Conservation (phyloP, 2,888 invertebrate species). For the Camponotus fellah region DNA sequence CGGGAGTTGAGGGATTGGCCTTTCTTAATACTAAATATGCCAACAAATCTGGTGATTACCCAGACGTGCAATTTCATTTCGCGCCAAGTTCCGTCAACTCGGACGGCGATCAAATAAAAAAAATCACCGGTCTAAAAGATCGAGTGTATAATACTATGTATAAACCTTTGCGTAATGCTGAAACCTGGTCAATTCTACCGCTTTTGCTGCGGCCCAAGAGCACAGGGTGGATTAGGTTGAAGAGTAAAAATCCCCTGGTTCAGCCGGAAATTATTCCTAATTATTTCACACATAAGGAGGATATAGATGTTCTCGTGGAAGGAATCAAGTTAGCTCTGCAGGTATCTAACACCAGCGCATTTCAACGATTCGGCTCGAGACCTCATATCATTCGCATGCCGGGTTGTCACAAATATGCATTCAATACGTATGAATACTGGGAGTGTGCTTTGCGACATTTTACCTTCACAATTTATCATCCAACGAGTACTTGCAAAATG, state of each 20-base stretch:
- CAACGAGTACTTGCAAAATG: conserved; percentile 95
- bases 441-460: conserved; percentile 94
- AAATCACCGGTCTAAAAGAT: conserved; percentile 92
- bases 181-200: conserved; percentile 95
- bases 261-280: conserved; percentile 96
- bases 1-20: conserved; percentile 94
- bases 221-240: conserved; percentile 94
- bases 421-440: conserved; percentile 95
- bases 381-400: conserved; percentile 94
- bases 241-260: conserved; percentile 92
- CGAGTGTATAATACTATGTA: conserved; percentile 94
- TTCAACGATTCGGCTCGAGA: conserved; percentile 93
- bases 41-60: conserved; percentile 92
- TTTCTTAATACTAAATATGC: conserved; percentile 96
- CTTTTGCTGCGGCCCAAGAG: conserved; percentile 94
- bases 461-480: conserved; percentile 94
- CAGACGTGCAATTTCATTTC: conserved; percentile 96
- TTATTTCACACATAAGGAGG: conserved; percentile 95
- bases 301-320: conserved; percentile 92
- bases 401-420: conserved; percentile 91
- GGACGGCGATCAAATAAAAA: conserved; percentile 93
- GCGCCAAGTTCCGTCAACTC: conserved; percentile 94
- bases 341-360: conserved; percentile 92
- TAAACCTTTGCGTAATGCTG: conserved; percentile 92
- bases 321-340: conserved; percentile 94